phyloP scores from a whole-genome alignment of 2,113 vertebrate genomes.

The Thalassoma bifasciatum region DNA sequence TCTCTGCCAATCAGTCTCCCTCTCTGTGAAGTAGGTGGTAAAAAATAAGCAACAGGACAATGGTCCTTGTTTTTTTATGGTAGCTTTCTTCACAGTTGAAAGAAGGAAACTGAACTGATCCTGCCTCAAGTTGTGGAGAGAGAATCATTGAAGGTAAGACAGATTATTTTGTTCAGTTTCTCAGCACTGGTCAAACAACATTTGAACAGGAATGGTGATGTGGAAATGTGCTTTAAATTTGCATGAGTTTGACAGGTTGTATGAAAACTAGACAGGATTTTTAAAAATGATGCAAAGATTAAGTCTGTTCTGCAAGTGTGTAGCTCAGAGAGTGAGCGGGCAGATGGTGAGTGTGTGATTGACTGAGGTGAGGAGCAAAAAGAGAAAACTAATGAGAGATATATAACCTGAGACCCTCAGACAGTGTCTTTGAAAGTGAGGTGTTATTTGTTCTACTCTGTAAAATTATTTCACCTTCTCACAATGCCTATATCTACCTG shows the following conservation, averaged over 20 bases:
- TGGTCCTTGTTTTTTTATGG: slow-evolving; percentile 17
- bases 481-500: too few relatives aligned
- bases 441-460: too few relatives aligned
- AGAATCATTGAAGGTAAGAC: slow-evolving; percentile 53
- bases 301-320: not conserved
- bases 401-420: too few relatives aligned
- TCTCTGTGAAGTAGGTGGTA: slow-evolving; percentile 33
- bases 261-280: not conserved
- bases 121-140: slow-evolving; percentile 15
- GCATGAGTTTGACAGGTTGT: not conserved
- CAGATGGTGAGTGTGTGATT: too few relatives aligned
- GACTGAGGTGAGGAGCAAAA: slow-evolving; percentile 1
- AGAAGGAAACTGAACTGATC: not conserved
- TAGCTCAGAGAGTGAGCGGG: not conserved
- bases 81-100: slow-evolving; percentile 6
- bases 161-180: not conserved
- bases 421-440: too few relatives aligned
- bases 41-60: slow-evolving; percentile 54
- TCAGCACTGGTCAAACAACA: too few relatives aligned
- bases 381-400: too few relatives aligned
- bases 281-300: not conserved
- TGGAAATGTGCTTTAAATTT: not conserved
- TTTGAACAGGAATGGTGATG: slow-evolving; percentile 1
- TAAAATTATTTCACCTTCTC: too few relatives aligned
- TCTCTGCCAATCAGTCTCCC: slow-evolving; percentile 59